A percentile compares a stretch with the other conserved stretches of the same genome.
phyloP scores from a whole-genome alignment of 2,113 vertebrate species.

The Crotalus horridus region DNA sequence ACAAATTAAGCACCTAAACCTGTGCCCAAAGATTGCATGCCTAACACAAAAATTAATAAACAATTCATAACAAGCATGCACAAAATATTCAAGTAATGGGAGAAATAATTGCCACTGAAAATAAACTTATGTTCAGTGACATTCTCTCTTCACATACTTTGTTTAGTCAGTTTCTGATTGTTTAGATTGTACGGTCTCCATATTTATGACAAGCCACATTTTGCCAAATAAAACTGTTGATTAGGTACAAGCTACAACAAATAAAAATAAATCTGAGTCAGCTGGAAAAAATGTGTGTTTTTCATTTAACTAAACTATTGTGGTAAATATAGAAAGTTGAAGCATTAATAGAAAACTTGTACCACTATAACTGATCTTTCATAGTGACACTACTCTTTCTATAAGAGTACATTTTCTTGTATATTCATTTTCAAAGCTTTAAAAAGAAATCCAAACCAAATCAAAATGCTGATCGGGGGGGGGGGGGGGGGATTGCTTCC shows the following conservation, averaged over 20 bases:
- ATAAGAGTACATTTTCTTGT: constrained; percentile 7
- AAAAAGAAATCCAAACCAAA: neutral
- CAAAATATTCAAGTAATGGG: constrained; percentile 10
- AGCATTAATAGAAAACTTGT: constrained; percentile 46
- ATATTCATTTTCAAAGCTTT: constrained; percentile 36
- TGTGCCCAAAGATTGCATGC: neutral
- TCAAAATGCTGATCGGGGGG: neutral
- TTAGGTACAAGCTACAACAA: constrained; percentile 52
- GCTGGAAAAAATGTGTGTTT: constrained; percentile 39
- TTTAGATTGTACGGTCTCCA: constrained; percentile 35
- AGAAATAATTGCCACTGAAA: constrained; percentile 41
- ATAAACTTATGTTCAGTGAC: constrained; percentile 17
- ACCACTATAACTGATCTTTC: constrained; percentile 35
- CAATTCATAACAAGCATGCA: constrained; percentile 21
- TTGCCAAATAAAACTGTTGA: constrained; percentile 41
- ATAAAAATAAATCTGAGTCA: constrained; percentile 45
- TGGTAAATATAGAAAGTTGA: constrained; percentile 44
- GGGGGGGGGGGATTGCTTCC: neutral
- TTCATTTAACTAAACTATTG: constrained; percentile 49
- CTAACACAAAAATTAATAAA: neutral
- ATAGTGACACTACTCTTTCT: constrained; percentile 16
- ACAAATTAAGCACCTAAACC: neutral
- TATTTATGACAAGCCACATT: constrained; percentile 38
- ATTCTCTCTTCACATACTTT: constrained; percentile 29
- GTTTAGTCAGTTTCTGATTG: constrained; percentile 33